Evolutionary conservation across 2,797 vertebrate species (phyloP), one percentile per base, ranked within the genome.

Genomic region (Iguana delicatissima): DNA sequence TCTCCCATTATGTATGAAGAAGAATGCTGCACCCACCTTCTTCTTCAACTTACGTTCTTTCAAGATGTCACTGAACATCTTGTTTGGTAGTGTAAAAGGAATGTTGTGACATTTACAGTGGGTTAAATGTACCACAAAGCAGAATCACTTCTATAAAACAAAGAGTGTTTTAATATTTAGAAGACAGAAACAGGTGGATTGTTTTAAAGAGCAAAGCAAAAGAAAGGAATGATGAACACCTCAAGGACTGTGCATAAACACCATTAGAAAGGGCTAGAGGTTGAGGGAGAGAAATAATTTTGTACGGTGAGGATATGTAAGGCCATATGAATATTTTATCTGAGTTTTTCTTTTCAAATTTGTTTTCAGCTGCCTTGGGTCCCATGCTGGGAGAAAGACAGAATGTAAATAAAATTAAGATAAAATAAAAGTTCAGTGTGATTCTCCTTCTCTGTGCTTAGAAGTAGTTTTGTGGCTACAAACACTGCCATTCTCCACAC

Each of bases 131-230:
- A 81, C 2, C 67, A 91, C 35, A 72, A 89, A 94, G 86, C 1
- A 89, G 93, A 90, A 88, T 62, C 0, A 79, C 90, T 92, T 93
- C 50, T 79, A 90, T 18, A 5, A 93, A 90, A 83, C 10, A 93
- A 91, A 9, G 74, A 16, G 22, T 92, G 84, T 89, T 80, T 90
- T 90, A 91, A 88, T 92, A 93, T 91, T 91, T 90, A 74, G 74
- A 67, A 80, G 59, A 22, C 13, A 87, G 42, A 88, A 67, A 81
- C 22, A 38, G 79, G 55, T 80, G 77, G 38, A 35, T 38, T 6
- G 13, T 74, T 57, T 57, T 55, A 35, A 74, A 85, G 14, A 85
- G 84, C 67, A 74, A 55, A 73, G 29, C 64, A 85, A 85, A 72
- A 82, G 26, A 55, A 55, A 55, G 50, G 13, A 85, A 85, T 32